Evolutionary conservation across 2,113 vertebrate species (phyloP).

Genomic region (Aramus guarauna): DNA sequence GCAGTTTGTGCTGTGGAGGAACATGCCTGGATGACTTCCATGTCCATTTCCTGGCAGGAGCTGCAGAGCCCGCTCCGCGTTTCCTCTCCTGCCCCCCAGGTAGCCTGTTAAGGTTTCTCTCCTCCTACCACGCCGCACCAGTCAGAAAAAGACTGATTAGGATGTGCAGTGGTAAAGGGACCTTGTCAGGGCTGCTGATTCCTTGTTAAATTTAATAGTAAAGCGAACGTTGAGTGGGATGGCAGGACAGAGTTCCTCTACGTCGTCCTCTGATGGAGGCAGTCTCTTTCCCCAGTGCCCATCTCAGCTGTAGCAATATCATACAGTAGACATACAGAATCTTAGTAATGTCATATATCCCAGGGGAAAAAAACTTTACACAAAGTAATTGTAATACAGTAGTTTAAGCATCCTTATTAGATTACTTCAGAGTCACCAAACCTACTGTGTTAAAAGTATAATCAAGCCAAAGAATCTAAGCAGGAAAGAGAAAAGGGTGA

Average conservation of each 20-base stretch:
- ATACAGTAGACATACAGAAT: background rate
- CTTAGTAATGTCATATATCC: background rate
- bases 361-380: background rate
- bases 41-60: background rate
- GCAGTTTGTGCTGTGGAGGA: background rate
- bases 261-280: accelerated
- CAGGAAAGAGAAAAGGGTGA: background rate
- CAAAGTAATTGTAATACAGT: background rate
- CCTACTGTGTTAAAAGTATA: background rate
- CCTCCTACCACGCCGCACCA: background rate
- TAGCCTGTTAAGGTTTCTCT: background rate
- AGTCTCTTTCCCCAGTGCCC: background rate
- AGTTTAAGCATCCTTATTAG: background rate
- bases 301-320: background rate
- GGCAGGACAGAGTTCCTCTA: background rate
- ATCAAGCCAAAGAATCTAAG: background rate
- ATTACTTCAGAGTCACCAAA: background rate
- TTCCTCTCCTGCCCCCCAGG: background rate
- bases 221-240: background rate
- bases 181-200: background rate
- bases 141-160: background rate
- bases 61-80: accelerated
- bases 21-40: background rate
- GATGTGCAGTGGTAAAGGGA: background rate
- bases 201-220: background rate